Conservation (phyloP, 2,888 invertebrate genomes). For the Dione vanillae region DNA sequence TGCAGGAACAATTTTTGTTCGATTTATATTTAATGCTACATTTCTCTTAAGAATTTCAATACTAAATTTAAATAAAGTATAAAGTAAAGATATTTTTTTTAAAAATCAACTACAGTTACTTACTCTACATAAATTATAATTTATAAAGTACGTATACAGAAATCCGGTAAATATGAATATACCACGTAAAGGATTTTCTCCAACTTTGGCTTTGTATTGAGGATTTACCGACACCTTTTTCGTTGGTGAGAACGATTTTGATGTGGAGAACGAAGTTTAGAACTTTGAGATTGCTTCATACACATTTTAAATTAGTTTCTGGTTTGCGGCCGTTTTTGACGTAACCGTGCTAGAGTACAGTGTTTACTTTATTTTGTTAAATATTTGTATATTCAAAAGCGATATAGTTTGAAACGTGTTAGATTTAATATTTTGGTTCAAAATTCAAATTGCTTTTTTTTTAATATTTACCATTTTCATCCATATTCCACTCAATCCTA, state of each 20-base stretch:
- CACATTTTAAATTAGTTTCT: conserved; percentile 40
- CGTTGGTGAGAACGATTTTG: conserved; percentile 55
- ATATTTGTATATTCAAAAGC: background rate
- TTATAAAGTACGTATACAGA: background rate
- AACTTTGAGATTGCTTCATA: conserved; percentile 39
- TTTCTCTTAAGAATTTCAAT: too few species aligned
- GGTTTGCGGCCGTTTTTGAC: conserved; percentile 17
- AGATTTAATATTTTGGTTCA: background rate
- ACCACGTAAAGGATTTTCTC: conserved; percentile 65
- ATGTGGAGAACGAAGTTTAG: conserved; percentile 45
- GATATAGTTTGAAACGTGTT: background rate
- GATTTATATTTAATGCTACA: too few species aligned
- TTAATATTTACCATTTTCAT: too few species aligned
- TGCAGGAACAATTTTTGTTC: too few species aligned
- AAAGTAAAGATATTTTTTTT: too few species aligned
- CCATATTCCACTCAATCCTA: too few species aligned
- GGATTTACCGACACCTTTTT: conserved; percentile 65
- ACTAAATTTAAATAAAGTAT: too few species aligned
- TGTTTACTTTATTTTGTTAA: background rate
- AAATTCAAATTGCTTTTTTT: background rate
- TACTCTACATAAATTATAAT: background rate
- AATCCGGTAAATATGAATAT: conserved; percentile 33
- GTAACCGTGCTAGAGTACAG: background rate
- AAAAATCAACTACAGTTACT: too few species aligned
- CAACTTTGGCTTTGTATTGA: conserved; percentile 64